phyloP scores from a whole-genome alignment of 2,797 vertebrate species.

The Phylloscopus collybita region DNA sequence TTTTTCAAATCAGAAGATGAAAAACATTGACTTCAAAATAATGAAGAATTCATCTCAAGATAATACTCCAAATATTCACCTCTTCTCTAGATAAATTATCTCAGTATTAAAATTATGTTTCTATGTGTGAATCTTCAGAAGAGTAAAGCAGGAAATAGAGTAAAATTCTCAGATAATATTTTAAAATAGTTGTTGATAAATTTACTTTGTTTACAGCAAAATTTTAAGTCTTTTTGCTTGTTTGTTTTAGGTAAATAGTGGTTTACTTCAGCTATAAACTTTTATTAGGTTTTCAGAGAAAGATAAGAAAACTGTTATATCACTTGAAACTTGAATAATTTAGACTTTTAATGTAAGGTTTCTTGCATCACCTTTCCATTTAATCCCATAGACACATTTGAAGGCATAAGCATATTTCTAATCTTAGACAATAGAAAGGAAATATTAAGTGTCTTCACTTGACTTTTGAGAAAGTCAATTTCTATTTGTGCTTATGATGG shows the following conservation, averaged over 20 bases:
- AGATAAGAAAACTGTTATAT: background rate
- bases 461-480: background rate
- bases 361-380: background rate
- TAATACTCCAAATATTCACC: background rate
- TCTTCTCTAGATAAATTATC: background rate
- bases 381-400: background rate
- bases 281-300: background rate
- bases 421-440: background rate
- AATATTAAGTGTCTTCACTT: background rate
- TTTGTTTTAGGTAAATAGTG: background rate
- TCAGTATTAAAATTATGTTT: background rate
- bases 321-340: background rate
- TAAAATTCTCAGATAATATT: background rate
- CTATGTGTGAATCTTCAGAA: background rate
- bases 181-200: background rate
- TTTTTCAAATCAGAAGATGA: background rate
- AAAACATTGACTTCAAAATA: background rate
- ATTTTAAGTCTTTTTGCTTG: background rate
- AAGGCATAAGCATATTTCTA: background rate
- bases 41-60: background rate
- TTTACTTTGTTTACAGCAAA: background rate
- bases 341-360: background rate
- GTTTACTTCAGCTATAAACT: background rate
- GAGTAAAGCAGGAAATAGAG: background rate
- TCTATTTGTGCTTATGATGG: background rate